A percentile compares a stretch with the other conserved stretches of the same genome.
Evolutionary conservation across 2,888 invertebrate genomes (phyloP).

Genomic region (Pyrrhosoma nymphula): DNA sequence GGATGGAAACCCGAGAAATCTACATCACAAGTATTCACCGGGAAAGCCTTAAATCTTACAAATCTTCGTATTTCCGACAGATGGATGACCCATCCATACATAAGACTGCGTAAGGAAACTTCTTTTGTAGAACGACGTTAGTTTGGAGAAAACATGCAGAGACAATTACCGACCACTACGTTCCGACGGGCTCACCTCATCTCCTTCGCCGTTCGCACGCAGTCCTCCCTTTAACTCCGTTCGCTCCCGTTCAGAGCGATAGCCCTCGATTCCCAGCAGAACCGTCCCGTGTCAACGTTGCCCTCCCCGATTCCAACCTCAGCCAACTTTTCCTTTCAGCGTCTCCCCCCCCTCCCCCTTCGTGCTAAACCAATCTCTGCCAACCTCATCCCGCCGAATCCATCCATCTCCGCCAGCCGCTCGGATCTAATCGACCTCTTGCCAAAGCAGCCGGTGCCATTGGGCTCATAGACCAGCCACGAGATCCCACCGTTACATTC

Average conservation of each 20-base stretch:
- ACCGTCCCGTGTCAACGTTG: neutral
- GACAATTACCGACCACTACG: neutral
- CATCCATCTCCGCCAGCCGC: neutral
- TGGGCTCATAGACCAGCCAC: neutral
- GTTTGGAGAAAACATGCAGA: no score
- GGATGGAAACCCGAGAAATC: no score
- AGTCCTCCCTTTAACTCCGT: neutral
- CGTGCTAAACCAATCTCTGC: neutral
- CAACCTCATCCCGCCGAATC: constrained; percentile 2
- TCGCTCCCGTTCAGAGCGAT: neutral
- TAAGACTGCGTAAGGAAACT: no score
- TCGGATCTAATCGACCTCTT: neutral
- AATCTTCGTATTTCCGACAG: no score
- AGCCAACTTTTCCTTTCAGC: constrained; percentile 3
- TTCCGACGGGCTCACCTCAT: neutral
- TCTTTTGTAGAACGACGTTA: no score
- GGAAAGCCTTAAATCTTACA: no score
- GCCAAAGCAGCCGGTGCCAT: neutral
- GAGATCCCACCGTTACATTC: neutral
- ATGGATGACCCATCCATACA: no score
- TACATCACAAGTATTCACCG: no score
- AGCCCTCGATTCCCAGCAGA: neutral
- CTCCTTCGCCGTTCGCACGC: no score
- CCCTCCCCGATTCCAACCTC: neutral
- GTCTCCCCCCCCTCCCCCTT: neutral